Evolutionary conservation across 2,797 vertebrate genomes (phyloP), one percentile per base, ranked within the genome.

Genomic region (Mallotus villosus): DNA sequence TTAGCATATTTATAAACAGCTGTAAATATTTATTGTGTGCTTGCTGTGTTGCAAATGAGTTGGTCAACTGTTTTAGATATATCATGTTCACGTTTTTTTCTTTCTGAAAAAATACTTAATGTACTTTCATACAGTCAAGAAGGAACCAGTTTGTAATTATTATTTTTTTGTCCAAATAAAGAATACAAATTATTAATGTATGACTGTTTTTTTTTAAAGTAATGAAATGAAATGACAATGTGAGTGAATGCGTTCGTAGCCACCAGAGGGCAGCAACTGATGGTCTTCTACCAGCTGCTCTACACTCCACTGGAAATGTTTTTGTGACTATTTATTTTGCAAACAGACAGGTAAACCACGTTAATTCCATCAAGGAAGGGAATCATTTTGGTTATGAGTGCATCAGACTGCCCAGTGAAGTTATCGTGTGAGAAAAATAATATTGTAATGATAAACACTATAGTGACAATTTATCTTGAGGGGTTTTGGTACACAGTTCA

Each of bases 21-120:
- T 93, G 92, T 93, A 93, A 77, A 93, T 94, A 93, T 91, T 86
- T 90, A 84, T 90, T 85, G 85, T 82, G 80, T 75, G 86, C 70
- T 89, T 92, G 91, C 91, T 72, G 89, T 93, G 91, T 81, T 91
- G 80, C 90, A 90, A 85, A 91, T 87, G 72, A 84, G 81, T 86
- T 82, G 81, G 81, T 69, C 68, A 84, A 81, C 80, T 77, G 82
- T 91, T 88, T 86, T 82, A 82, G 82, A 82, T 53, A 72, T 58
- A 76, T 75, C 67, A 64, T 76, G 63, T 74, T 74, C 49, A 29
- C 68, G n/a, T 66, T 75, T 77, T 86, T 90, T 91, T 92, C 79
- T 91, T 89, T 90, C 82, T 87, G 73, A 83, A 81, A 76, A 76
- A 72, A 82, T 85, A 80, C 72, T 80, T 77, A 77, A 73, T 83